These are phyloP conservation scores for Tethea ocularis DNA, from an alignment of 2,888 invertebrate species.

Conservation along the genomic window DNA sequence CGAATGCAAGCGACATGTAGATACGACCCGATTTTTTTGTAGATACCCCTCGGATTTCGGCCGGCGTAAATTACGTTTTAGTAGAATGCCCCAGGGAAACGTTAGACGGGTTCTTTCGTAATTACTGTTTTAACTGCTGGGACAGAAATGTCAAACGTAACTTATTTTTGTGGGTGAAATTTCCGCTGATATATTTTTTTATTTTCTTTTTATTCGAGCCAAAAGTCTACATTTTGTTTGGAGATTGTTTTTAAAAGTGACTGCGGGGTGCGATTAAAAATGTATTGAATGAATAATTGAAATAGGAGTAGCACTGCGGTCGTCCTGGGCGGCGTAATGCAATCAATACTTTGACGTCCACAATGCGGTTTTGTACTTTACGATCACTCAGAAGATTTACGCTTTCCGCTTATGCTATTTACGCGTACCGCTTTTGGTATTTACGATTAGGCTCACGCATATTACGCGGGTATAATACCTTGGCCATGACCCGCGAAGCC, in stretches of 20 bases:
- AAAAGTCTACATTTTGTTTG: constrained; percentile 19
- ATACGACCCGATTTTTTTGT: constrained; percentile 53
- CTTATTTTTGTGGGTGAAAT: constrained; percentile 69
- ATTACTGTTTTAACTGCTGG: constrained; percentile 80
- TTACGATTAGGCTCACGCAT: constrained; percentile 69
- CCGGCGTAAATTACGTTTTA: constrained; percentile 80
- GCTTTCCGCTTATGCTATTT: constrained; percentile 57
- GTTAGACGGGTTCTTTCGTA: constrained; percentile 77
- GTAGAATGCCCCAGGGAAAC: constrained; percentile 78
- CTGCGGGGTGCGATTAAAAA: constrained; percentile 42
- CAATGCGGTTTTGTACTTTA: constrained; percentile 62
- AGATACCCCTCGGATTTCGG: constrained; percentile 70
- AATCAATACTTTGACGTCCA: constrained; percentile 69
- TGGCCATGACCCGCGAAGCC: constrained; percentile 51
- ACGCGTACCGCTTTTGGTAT: constrained; percentile 60
- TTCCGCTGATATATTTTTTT: constrained; percentile 39
- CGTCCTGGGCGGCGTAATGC: constrained; percentile 49
- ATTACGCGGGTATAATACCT: constrained; percentile 45
- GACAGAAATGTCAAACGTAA: constrained; percentile 77
- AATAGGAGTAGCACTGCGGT: constrained; percentile 51
- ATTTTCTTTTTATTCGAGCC: constrained; percentile 32
- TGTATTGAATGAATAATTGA: constrained; percentile 58
- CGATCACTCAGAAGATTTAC: constrained; percentile 64
- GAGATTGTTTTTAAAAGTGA: constrained; percentile 21
- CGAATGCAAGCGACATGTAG: constrained; percentile 79